Base-by-base conservation (phyloP, 2,888 invertebrate species). In the Scaptomyza flava region DNA sequence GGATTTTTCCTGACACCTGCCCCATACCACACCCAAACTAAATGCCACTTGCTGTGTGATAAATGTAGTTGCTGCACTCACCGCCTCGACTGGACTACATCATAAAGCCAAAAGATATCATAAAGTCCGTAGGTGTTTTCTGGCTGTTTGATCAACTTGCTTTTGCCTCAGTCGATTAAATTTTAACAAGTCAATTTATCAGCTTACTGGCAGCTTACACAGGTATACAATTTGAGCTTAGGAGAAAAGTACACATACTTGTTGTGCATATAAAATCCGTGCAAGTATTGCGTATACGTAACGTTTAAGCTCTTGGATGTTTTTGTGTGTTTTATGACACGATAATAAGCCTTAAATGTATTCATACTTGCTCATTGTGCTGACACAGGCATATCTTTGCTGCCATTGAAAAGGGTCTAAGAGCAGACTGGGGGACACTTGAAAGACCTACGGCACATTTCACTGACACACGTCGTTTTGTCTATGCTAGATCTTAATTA, bases 391-490 rank as follows among this genome's bases (percentile, higher is more conserved):
- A 14, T 6, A 33, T 11, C 23, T 33, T 33, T 6, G 17, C 12
- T 17, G 43, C 31, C 43, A 36, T 17, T 30, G 47, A 33, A 33
- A 27, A 17, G 38, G 46, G 27, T 36, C 48, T 11, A 9, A 33
- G 11, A 11, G n/a, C 43, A 14, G 42, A 36, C 5, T n/a, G 42
- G 43, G 33, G 50, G 52, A 50, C 45, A 66, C 65, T 79, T 72
- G 61, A 72, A 77, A 72, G 78, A 72, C 83, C 47, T 73, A 67
- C 65, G 67, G 60, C 83, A 88, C 83, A 84, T 84, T 81, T 78
- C 48, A 66, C 67, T 80, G 83, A 76, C 83, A 78, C 80, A 87
- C 51, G 76, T 46, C 66, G 56, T 36, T 68, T 56, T 53, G 63
- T 64, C 79, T 75, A 62, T 63, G 51, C 36, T 38, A 64, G 59